Evolutionary conservation across 2,797 vertebrate genomes (phyloP), one percentile per base, ranked within the genome.

Genomic region (Karalla daura): DNA sequence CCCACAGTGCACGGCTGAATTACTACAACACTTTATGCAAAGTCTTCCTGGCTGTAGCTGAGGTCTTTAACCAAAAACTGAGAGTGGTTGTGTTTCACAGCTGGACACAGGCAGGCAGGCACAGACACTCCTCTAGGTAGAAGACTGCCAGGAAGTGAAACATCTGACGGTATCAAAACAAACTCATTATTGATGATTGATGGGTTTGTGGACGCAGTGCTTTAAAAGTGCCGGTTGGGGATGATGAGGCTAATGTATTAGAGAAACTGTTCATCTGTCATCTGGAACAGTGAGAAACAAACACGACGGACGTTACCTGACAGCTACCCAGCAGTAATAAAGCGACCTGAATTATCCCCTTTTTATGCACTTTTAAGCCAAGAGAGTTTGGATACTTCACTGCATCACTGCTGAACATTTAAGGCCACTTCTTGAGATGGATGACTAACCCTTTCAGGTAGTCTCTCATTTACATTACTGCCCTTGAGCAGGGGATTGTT

Each of bases 161-260:
- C 20, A 21, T 56, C 59, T 33, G 68, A 54, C 40, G 8, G 17
- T 36, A 14, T 65, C 46, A 49, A 43, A 51, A 46, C 37, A 67
- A 70, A 75, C 63, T 81, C 70, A 70, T 80, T 84, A 79, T 5
- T 20, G 41, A 45, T 52, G 83, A 80, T 1, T 11, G 55, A 78
- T 66, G 67, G 39, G 37, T 37, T 8, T 33, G 40, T 17, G 4
- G 13, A 27, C 43, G 27, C 25, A 3, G 55, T 60, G 33, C 20
- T 49, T 44, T 33, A 50, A 51, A 72, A 60, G 56, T 54, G 69
- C 61, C 40, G 63, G 43, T 40, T 47, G n/a, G 37, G 21, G 50
- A 69, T 70, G 20, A 39, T 47, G 25, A 32, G 13, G 2, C 6
- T 13, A 45, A 44, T 20, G 41, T 39, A 69, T 55, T 28, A 9